Percentiles rank a stretch among this genome's conserved stretches.
These are phyloP conservation scores for Dromas ardeola DNA, from an alignment of 2,113 vertebrate genomes.

Conservation along the genomic window DNA sequence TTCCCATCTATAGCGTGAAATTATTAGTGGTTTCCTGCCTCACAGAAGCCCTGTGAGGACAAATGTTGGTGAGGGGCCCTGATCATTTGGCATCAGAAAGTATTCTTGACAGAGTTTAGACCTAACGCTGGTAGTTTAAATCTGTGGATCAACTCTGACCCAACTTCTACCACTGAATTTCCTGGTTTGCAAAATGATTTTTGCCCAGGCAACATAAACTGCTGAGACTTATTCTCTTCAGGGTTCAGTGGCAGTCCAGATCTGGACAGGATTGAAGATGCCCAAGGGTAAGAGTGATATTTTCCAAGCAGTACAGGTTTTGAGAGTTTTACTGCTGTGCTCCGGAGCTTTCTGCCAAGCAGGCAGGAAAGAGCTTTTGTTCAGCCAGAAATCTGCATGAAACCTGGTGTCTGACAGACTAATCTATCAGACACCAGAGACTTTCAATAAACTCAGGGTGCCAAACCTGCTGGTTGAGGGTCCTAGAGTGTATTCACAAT, in stretches of 20 bases:
- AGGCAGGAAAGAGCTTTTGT: not conserved
- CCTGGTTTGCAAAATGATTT: not conserved
- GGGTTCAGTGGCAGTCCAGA: not conserved
- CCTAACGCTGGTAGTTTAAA: not conserved
- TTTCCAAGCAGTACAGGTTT: slow-evolving; percentile 25
- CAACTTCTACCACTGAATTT: not conserved
- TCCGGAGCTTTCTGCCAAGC: slow-evolving; percentile 42
- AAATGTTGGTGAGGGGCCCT: not conserved
- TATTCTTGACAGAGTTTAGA: not conserved
- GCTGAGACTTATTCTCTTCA: not conserved
- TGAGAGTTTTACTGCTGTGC: slow-evolving; percentile 10
- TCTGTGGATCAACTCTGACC: not conserved
- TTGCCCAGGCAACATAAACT: not conserved
- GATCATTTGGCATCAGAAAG: not conserved
- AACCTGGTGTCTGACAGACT: not conserved
- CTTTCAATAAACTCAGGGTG: slow-evolving; percentile 26
- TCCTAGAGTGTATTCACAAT: not conserved
- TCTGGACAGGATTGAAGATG: not conserved
- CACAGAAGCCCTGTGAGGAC: not conserved
- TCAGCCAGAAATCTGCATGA: slow-evolving; percentile 15
- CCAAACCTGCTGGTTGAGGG: not conserved
- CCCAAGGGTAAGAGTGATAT: slow-evolving; percentile 31
- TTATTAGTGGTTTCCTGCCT: not conserved
- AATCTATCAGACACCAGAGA: not conserved
- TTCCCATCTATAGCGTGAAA: not conserved